These are phyloP conservation scores for Nestor notabilis DNA, from an alignment of 2,113 vertebrate genomes.

Conservation along the genomic window DNA sequence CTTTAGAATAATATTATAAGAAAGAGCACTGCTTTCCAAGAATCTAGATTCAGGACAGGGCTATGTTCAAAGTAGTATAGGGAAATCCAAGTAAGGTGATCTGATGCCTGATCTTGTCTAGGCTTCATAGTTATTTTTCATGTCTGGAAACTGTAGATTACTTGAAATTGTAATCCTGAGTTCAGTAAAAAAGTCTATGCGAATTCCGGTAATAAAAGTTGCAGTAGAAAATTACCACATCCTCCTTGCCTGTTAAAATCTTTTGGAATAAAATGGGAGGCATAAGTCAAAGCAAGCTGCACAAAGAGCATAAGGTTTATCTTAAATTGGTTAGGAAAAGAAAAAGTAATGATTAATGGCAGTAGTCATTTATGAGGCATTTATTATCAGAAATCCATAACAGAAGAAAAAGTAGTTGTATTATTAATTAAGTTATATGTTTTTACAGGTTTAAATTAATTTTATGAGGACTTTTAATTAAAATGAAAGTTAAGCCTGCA, in stretches of 20 bases:
- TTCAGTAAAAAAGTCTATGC: background rate
- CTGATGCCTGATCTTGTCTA: background rate
- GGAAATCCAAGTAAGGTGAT: background rate
- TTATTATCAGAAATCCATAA: background rate
- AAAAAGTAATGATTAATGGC: background rate
- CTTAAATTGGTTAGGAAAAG: background rate
- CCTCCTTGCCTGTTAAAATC: background rate
- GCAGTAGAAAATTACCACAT: background rate
- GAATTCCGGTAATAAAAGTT: background rate
- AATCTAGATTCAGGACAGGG: background rate
- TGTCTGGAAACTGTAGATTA: background rate
- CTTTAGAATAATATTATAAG: background rate
- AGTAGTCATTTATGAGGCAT: background rate
- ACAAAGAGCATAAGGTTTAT: background rate
- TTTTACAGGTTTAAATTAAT: background rate
- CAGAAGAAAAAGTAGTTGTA: background rate
- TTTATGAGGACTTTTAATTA: background rate
- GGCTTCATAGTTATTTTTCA: background rate
- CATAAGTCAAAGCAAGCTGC: background rate
- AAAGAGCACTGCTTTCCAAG: background rate
- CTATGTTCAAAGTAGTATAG: background rate
- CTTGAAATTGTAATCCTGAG: background rate
- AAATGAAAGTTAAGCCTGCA: background rate
- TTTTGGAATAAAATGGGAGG: background rate
- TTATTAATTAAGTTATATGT: background rate